Percentiles rank a stretch among this genome's conserved stretches.
phyloP scores from a whole-genome alignment of 2,797 vertebrate genomes.

The Melanotaenia trifasciata region DNA sequence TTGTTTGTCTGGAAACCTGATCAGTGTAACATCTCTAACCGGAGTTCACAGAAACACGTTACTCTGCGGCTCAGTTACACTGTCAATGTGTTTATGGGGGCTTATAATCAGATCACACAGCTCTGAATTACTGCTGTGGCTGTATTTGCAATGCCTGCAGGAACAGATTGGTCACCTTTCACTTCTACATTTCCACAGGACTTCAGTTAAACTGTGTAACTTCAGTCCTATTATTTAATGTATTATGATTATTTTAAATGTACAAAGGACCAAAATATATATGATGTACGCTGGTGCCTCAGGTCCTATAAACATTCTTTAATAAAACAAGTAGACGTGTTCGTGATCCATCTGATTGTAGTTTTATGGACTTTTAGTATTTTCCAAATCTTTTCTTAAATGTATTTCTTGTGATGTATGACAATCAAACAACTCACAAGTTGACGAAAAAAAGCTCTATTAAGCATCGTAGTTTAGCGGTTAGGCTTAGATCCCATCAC shows the following conservation, averaged over 20 bases:
- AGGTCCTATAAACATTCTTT: not conserved
- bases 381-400: not conserved
- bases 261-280: not conserved
- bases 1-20: constrained; percentile 36
- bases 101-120: constrained; percentile 23
- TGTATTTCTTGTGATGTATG: too few relatives aligned
- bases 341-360: not conserved
- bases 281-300: not conserved
- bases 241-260: not conserved
- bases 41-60: constrained; percentile 48
- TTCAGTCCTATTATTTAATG: not conserved
- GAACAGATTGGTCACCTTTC: constrained; percentile 8
- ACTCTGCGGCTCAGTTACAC: constrained; percentile 18
- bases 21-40: constrained; percentile 34
- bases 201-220: not conserved
- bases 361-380: not conserved
- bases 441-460: too few relatives aligned
- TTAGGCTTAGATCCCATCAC: too few relatives aligned
- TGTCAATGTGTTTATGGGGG: constrained; percentile 19
- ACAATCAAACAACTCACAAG: too few relatives aligned
- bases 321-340: not conserved
- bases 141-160: constrained; percentile 3
- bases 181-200: constrained; percentile 10
- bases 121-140: constrained; percentile 1
- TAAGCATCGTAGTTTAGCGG: too few relatives aligned